Percentiles rank a stretch among this genome's conserved stretches.
Evolutionary conservation across 2,888 invertebrate species (phyloP).

Genomic region (Aspidiotus rigidus): DNA sequence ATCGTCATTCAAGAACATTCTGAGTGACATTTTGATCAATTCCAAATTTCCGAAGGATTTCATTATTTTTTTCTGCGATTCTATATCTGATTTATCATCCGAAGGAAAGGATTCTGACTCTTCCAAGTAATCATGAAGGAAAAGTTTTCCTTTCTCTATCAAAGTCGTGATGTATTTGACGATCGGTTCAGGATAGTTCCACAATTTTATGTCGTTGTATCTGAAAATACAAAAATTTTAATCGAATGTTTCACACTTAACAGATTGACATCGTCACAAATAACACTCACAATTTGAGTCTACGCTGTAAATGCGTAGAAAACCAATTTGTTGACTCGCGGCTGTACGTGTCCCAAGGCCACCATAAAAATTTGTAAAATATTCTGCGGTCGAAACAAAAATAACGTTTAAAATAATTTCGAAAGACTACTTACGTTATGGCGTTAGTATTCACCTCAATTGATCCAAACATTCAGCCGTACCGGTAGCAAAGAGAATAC

Average conservation of each 20-base stretch:
- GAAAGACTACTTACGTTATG: not conserved
- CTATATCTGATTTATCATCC: too few relatives aligned
- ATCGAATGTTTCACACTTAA: not conserved
- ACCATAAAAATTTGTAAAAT: not conserved
- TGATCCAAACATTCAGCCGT: conserved; percentile 4
- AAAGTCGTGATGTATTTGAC: not conserved
- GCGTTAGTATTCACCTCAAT: not conserved
- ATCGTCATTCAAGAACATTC: too few relatives aligned
- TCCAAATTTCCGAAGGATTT: too few relatives aligned
- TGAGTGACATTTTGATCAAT: too few relatives aligned
- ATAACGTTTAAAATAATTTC: not conserved
- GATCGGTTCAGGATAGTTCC: not conserved
- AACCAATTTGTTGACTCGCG: not conserved
- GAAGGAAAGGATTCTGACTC: too few relatives aligned
- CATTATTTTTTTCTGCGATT: too few relatives aligned
- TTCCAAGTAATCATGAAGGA: too few relatives aligned
- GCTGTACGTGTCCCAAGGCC: not conserved
- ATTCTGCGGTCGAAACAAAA: not conserved
- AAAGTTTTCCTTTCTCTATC: not conserved
- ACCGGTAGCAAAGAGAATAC: not conserved
- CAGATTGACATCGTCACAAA: not conserved
- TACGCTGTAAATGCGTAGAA: not conserved
- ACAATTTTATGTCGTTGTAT: not conserved
- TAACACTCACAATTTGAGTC: not conserved
- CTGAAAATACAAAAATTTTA: not conserved